Evolutionary conservation across 2,797 vertebrate species (phyloP).

Genomic region (Cercopithecus petaurista): DNA sequence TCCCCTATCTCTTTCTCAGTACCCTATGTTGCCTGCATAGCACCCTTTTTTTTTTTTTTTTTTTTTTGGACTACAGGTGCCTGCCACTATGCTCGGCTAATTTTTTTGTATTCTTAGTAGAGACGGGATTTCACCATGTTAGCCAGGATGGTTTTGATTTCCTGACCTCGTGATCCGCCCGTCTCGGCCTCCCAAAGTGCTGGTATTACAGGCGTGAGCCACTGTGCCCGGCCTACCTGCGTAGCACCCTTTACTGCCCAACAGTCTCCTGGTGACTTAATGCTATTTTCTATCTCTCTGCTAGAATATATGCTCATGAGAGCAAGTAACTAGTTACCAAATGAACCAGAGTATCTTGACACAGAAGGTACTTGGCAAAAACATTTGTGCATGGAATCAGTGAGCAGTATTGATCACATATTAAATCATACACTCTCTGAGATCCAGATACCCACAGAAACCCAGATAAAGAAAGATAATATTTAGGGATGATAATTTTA

Average conservation of each 20-base stretch:
- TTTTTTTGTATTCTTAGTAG: too few relatives aligned
- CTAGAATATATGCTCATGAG: neutral
- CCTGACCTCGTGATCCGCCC: too few relatives aligned
- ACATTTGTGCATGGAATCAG: neutral
- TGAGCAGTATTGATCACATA: neutral
- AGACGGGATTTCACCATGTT: too few relatives aligned
- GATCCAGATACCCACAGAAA: neutral
- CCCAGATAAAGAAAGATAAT: neutral
- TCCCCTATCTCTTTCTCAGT: neutral
- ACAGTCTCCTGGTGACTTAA: neutral
- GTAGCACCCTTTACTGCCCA: neutral
- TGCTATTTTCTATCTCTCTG: neutral
- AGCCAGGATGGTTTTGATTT: too few relatives aligned
- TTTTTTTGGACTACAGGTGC: too few relatives aligned
- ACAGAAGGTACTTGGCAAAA: neutral
- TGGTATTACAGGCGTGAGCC: too few relatives aligned
- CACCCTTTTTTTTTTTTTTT: neutral
- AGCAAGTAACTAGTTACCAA: neutral
- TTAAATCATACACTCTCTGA: neutral
- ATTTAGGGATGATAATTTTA: neutral
- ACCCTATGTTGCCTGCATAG: neutral
- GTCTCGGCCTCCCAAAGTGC: too few relatives aligned
- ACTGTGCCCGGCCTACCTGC: neutral
- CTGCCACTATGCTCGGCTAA: too few relatives aligned
- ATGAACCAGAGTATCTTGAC: neutral